Evolutionary conservation across 1,140 invertebrate species (phyloP), one percentile per base, ranked within the genome.

Genomic region (Scylla paramamosain): DNA sequence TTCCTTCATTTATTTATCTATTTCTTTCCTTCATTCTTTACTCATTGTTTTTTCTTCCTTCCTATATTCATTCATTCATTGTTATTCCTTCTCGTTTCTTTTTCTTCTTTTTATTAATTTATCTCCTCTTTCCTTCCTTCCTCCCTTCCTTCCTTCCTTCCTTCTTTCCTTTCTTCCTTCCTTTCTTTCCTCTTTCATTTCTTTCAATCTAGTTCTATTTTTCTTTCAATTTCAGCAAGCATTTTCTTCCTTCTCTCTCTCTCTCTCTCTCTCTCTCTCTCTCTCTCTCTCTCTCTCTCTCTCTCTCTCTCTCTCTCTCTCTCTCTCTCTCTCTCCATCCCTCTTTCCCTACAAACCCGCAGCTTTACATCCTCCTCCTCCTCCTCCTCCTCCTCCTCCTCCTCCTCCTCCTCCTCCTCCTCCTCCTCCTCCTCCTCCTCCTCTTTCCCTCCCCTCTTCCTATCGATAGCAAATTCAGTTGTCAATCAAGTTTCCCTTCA

Each of bases 291-390:
- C 86, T 28, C 86, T 83, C 77, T 83, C 77, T 83, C 77, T 83
- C 77, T 83, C 77, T 83, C 77, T 83, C 77, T 83, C 86, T 88
- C 86, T 88, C 86, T 88, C 86, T 88, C 86, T 88, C 86, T 88
- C 86, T 88, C 77, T 83, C 77, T 83, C 77, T 83, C 77, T 83
- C 77, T 83, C 86, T 88, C 86, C 28, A 3, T 88, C 86, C 14
- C 86, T 88, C 86, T 88, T 14, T 88, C 14, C 31, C 32, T 88
- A 20, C 31, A n/a, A n/a, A n/a, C 32, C 86, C 32, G 4, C 32
- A 20, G 16, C 31, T 31, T 88, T 32, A 29, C 86, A 29, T 20
- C 32, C 86, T 88, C 84, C 31, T 29, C 31, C 29, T 87, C 29
- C 14, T 31, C 32, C 86, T 88, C 32, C 31, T 32, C 31, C 32